Base-by-base conservation (phyloP, 2,113 vertebrate species). In the Sebastes schlegelii region DNA sequence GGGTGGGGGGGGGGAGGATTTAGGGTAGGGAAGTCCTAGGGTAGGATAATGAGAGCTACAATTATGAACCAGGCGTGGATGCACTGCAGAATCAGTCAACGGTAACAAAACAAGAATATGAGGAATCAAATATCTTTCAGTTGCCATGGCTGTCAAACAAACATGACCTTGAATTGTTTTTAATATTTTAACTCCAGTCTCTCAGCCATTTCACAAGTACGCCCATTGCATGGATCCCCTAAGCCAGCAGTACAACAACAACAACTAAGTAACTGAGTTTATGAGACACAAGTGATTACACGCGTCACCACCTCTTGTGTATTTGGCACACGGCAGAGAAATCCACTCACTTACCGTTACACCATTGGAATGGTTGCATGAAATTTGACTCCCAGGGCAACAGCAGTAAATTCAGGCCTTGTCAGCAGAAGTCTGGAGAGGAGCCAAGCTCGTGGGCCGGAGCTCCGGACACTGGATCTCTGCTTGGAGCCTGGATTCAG, bases 281-380 rank as follows among this genome's bases (percentile, higher is more conserved):
- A 81, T 61, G 72, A 76, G 58, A 40, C 58, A 71, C 78, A 86
- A 79, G 79, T 76, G 58, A 86, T 23, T 45, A 66, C 80, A 80
- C 80, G 67, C 76, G 80, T 72, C 63, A 26, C 21, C 21, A 61
- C 67, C 69, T 86, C 78, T 68, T 62, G 9, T 68, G 21, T 86
- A 58, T 89, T 87, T 84, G 70, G 77, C 84, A 86, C 74, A 78
- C 26, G 21, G 74, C 65, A 69, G 58, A 72, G 69, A 88, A 81
- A 88, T 84, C 81, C 85, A 89, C 93, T 89, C 83, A 89, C 93
- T 95, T 91, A 96, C 95, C 95, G 94, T 95, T 95, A 95, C 94
- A 95, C 95, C 95, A 95, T 94, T 95, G 95, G 92, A 95, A 95
- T 91, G 91, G 95, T 95, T 95, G 95, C 95, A 96, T 96, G 95